A percentile compares a stretch with the other conserved stretches of the same genome.
phyloP scores from a whole-genome alignment of 1,140 invertebrate species.

The Aphis gossypii region DNA sequence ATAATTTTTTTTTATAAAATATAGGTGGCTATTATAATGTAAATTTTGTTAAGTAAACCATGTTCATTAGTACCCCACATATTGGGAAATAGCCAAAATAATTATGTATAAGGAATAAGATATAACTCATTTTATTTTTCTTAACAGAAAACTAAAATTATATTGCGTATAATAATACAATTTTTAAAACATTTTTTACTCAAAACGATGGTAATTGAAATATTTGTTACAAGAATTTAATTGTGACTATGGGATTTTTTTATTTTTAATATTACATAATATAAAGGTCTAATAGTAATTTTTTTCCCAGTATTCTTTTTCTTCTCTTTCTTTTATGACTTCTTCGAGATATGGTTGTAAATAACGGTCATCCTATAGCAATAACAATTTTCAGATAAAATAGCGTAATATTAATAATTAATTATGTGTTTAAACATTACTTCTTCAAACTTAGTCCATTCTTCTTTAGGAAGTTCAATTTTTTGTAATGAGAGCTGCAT shows the following conservation, averaged over 20 bases:
- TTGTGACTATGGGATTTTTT: conserved; percentile 11
- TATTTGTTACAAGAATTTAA: background rate
- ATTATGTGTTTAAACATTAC: conserved; percentile 15
- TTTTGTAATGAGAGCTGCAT: conserved; percentile 77
- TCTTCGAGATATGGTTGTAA: conserved; percentile 37
- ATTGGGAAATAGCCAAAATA: too few species aligned
- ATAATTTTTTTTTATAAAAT: too few species aligned
- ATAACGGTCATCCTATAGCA: conserved; percentile 43
- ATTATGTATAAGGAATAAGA: background rate
- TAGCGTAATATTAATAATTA: background rate
- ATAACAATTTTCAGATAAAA: background rate
- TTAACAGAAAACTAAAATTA: background rate
- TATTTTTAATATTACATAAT: background rate
- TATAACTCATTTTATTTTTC: background rate
- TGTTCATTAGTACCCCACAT: too few species aligned
- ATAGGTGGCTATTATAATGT: too few species aligned
- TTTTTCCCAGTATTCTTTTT: conserved; percentile 59
- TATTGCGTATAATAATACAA: background rate
- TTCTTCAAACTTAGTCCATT: conserved; percentile 89
- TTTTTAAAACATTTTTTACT: background rate
- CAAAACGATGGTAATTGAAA: background rate
- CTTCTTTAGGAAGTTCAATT: conserved; percentile 80
- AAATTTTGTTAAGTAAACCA: too few species aligned
- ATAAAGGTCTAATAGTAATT: conserved; percentile 49
- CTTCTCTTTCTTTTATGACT: conserved; percentile 51